Evolutionary conservation across 2,113 vertebrate genomes (phyloP), one percentile per base, ranked within the genome.

Genomic region (Amphilophus citrinellus): DNA sequence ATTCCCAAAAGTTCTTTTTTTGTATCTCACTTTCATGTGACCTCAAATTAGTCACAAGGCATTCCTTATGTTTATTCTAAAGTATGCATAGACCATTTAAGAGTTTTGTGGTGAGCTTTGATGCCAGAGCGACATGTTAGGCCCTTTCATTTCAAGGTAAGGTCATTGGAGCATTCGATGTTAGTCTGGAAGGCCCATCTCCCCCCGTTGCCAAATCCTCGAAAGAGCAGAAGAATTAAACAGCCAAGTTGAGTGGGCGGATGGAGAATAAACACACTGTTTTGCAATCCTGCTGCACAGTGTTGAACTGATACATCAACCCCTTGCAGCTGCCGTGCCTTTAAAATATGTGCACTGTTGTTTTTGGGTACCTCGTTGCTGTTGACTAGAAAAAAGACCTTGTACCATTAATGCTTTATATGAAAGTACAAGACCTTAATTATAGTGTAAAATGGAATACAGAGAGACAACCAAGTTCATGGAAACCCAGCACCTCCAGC

Each of bases 401-500:
- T 84, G 44, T 47, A 68, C 66, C 44, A 66, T 81, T 80, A 73
- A 75, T 20, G 37, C 68, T 79, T 87, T 24, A 65, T 61, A 63
- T 14, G 24, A 84, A 63, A 73, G 57, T 84, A 58, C 4, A 56
- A 80, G 58, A 83, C 53, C 77, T 83, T 88, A 84, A 87, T 89
- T 86, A 84, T 42, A 61, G 59, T 71, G 76, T 83, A 89, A 87
- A 80, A 82, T 18, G 58, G 82, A 85, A 61, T 61, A 82, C 18
- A 84, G 60, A 20, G 57, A 81, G 18, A 81, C 83, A 84, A 30
- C 56, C 30, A 56, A 85, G 85, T 82, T 79, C 86, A 84, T 2
- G 58, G 91, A 92, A 95, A 95, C 89, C 88, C 76, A 90, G 92
- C 83, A 91, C 91, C 90, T 87, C 73, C 66, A 88, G 75, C 89